These are phyloP conservation scores for Battus philenor DNA, from an alignment of 1,140 invertebrate genomes.

Conservation along the genomic window DNA sequence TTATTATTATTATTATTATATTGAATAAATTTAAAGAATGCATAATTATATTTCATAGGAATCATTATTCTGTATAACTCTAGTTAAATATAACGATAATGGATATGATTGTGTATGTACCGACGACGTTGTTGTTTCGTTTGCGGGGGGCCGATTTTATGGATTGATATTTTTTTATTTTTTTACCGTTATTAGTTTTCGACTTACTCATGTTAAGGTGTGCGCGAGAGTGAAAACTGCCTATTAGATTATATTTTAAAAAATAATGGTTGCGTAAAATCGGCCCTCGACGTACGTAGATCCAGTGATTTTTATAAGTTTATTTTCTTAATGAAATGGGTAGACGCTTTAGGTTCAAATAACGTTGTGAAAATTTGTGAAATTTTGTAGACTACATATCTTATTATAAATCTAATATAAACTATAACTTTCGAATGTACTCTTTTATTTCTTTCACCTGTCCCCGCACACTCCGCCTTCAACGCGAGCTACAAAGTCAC, in stretches of 20 bases:
- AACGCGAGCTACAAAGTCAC: no score
- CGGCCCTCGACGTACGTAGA: slow-evolving; percentile 63
- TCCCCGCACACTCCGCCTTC: slow-evolving; percentile 1
- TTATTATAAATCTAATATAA: slow-evolving; percentile 77
- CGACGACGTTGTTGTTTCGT: slow-evolving; percentile 61
- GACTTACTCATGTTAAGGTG: slow-evolving; percentile 69
- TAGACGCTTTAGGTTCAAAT: slow-evolving; percentile 76
- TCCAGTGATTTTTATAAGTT: slow-evolving; percentile 73
- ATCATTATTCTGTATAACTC: slow-evolving; percentile 78
- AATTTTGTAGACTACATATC: slow-evolving; percentile 76
- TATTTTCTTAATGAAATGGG: slow-evolving; percentile 75
- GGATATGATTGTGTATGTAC: slow-evolving; percentile 74
- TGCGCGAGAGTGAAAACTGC: slow-evolving; percentile 69
- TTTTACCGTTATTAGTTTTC: slow-evolving; percentile 76
- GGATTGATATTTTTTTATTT: slow-evolving; percentile 76
- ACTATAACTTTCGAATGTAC: slow-evolving; percentile 70
- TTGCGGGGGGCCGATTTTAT: slow-evolving; percentile 65
- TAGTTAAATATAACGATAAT: slow-evolving; percentile 77
- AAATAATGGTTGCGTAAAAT: slow-evolving; percentile 72
- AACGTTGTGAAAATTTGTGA: slow-evolving; percentile 76
- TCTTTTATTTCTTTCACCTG: slow-evolving; percentile 50
- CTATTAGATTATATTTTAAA: slow-evolving; percentile 77
- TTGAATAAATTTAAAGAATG: slow-evolving; percentile 75
- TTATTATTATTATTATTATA: slow-evolving; percentile 71
- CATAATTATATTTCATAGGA: slow-evolving; percentile 78